Conservation (phyloP, 2,113 vertebrate species). For the Rhabdomys dilectus region DNA sequence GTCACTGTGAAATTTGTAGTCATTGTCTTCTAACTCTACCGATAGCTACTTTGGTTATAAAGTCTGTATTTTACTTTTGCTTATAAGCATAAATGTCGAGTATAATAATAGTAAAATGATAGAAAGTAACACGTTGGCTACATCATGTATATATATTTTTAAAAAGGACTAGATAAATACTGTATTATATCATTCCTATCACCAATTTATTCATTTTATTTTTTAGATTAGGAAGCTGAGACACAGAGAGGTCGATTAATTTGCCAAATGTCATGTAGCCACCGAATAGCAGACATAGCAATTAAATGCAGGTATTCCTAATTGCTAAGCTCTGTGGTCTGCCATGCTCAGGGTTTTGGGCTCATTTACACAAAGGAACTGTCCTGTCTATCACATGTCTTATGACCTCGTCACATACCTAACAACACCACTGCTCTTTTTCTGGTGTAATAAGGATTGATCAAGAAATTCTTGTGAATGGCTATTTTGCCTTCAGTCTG, state of each 20-base stretch:
- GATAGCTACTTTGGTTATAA: not conserved
- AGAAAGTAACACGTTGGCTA: not conserved
- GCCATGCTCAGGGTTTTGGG: not conserved
- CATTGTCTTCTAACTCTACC: conserved; percentile 6
- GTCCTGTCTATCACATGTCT: not conserved
- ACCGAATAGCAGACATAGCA: not conserved
- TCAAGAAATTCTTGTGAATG: not conserved
- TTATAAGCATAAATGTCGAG: not conserved
- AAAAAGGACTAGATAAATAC: not conserved
- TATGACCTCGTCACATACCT: not conserved
- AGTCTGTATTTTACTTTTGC: conserved; percentile 31
- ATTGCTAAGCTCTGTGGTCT: not conserved
- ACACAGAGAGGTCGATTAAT: not conserved
- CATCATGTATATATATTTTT: not conserved
- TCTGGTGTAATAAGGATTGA: not conserved
- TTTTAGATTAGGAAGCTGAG: conserved; percentile 3
- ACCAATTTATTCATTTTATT: not conserved
- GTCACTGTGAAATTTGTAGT: not conserved
- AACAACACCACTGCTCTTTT: not conserved
- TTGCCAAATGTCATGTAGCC: not conserved
- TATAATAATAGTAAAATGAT: conserved; percentile 26
- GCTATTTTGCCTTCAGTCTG: not conserved
- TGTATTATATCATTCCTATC: not conserved
- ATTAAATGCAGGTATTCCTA: not conserved
- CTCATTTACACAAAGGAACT: not conserved